These are phyloP conservation scores for Callyntrura guangdongensis DNA, from an alignment of 2,888 invertebrate genomes.

Conservation along the genomic window DNA sequence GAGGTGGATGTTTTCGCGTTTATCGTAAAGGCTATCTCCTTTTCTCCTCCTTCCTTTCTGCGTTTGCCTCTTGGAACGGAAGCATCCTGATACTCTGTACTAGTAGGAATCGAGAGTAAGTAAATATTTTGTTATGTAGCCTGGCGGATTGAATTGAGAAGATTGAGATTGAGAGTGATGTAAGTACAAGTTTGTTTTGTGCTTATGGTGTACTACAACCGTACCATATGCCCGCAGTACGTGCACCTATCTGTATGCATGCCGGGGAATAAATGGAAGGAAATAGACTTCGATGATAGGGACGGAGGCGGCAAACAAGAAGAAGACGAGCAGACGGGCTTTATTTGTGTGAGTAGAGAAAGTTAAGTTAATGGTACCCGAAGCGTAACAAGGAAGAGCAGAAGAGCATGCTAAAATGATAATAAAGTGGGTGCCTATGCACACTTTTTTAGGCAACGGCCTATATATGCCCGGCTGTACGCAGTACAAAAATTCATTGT, in stretches of 20 bases:
- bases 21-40: not conserved
- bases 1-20: not conserved
- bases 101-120: not conserved
- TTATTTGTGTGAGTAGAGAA: not conserved
- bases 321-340: not conserved
- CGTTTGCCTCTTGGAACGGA: not conserved
- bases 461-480: not conserved
- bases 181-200: not conserved
- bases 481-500: not conserved
- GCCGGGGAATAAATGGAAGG: not conserved
- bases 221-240: not conserved
- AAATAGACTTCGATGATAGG: conserved; percentile 38
- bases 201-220: not conserved
- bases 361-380: conserved; percentile 49
- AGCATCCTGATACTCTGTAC: not conserved
- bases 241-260: not conserved
- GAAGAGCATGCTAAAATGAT: not conserved
- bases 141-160: conserved; percentile 11
- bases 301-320: not conserved
- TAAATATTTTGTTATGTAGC: not conserved
- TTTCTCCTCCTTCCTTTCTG: too few relatives aligned
- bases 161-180: conserved; percentile 11
- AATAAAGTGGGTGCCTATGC: conserved; percentile 2
- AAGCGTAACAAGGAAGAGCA: conserved; percentile 55
- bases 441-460: too few relatives aligned